Conservation (phyloP, 2,797 vertebrate genomes). For the Enteromius thamalakanensis region DNA sequence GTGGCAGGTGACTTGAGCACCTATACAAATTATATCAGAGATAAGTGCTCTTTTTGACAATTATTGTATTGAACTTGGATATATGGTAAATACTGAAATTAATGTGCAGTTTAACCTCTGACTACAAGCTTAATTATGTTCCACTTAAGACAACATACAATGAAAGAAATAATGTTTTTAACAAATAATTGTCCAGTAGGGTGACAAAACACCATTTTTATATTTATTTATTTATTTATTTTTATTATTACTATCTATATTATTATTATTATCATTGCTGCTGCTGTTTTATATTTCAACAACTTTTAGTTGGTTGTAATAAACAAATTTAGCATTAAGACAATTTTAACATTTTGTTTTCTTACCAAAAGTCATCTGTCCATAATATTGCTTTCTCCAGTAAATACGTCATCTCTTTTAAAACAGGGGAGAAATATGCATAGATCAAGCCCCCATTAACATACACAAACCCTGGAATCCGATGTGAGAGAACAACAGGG, state of each 20-base stretch:
- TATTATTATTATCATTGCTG: background rate
- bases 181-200: background rate
- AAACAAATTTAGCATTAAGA: too few species aligned
- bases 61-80: constrained; percentile 8
- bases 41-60: constrained; percentile 8
- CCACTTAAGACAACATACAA: background rate
- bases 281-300: background rate
- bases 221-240: too few species aligned
- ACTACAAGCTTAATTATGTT: background rate
- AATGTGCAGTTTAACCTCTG: constrained; percentile 7
- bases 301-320: background rate
- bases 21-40: constrained; percentile 24
- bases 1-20: background rate
- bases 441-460: background rate
- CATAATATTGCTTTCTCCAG: too few species aligned
- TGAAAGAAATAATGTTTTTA: background rate
- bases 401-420: background rate
- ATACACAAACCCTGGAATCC: background rate
- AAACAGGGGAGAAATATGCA: background rate
- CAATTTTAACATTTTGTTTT: too few species aligned
- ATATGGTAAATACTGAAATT: background rate
- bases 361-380: too few species aligned
- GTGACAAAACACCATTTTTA: too few species aligned
- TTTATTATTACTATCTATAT: background rate
- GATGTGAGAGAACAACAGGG: too few species aligned